Evolutionary conservation across 1,140 invertebrate species (phyloP), one percentile per base, ranked within the genome.

Genomic region (Zaprionus nigranus): DNA sequence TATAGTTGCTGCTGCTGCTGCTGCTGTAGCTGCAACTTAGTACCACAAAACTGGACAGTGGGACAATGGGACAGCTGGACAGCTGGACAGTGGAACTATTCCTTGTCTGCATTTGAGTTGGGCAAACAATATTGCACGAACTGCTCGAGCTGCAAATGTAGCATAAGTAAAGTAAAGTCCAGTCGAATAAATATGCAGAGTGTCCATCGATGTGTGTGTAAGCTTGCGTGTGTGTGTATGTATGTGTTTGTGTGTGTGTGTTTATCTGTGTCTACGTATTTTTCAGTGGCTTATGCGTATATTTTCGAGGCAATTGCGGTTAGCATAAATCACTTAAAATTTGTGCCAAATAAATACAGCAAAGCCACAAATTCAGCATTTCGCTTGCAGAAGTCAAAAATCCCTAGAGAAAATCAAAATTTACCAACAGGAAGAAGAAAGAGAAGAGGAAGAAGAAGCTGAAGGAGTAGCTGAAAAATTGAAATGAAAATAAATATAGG

Each of bases 311-410:
- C 84, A 86, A 87, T 87, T 87, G 84, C 65, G 84, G 84, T 79
- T 65, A 84, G 81, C 81, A 88, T 88, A 88, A 88, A 88, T 88
- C 84, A 88, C 84, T 88, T 88, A 88, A 87, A 90, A 90, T 90
- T 88, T 88, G 85, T 90, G 84, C 84, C 84, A 88, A 88, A 88
- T 82, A 88, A 81, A 88, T 84, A 87, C 68, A 67, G 56, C 38
- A 64, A 62, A 88, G 84, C 84, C 84, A 87, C 74, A 87, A 82
- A 88, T 79, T 62, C 65, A 57, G 71, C 78, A 83, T 72, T 81
- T 75, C 62, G 67, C 53, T 81, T 73, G 67, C 65, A 84, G 75
- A 90, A 90, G 81, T 84, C 81, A 83, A 60, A 73, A 54, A 65
- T 53, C 57, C 24, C 20, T 59, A 28, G 36, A 54, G 20, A 65